Evolutionary conservation across 2,797 vertebrate genomes (phyloP).

Genomic region (Cirrhinus mrigala): DNA sequence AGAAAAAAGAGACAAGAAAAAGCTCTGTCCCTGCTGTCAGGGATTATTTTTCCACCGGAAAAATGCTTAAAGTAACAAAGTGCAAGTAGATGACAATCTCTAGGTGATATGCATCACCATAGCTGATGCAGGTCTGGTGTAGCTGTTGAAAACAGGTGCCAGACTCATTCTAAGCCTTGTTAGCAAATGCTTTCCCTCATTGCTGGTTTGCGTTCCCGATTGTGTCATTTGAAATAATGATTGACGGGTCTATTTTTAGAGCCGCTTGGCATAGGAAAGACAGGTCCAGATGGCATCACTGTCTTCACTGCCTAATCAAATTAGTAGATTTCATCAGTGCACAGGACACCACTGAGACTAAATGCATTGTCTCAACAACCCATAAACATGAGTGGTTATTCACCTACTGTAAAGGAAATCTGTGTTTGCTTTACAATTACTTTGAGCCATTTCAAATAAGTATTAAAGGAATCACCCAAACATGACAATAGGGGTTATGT

Average conservation of each 20-base stretch:
- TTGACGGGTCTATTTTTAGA: constrained; percentile 61
- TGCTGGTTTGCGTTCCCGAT: constrained; percentile 39
- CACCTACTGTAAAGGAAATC: constrained; percentile 22
- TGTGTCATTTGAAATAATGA: constrained; percentile 58
- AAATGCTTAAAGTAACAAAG: neutral
- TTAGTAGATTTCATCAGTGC: constrained; percentile 58
- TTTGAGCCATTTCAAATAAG: neutral
- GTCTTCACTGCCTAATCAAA: constrained; percentile 59
- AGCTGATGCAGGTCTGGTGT: constrained; percentile 28
- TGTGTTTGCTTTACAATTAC: neutral
- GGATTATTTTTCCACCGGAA: neutral
- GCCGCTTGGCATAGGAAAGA: constrained; percentile 41
- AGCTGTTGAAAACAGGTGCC: constrained; percentile 53
- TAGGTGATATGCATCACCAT: neutral
- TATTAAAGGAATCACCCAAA: neutral
- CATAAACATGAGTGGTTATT: constrained; percentile 52
- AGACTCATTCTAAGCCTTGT: constrained; percentile 59
- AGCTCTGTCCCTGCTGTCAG: too few species aligned
- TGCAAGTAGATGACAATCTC: neutral
- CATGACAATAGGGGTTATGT: neutral
- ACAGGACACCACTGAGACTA: constrained; percentile 34
- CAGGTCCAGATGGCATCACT: constrained; percentile 60
- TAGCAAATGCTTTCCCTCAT: constrained; percentile 51
- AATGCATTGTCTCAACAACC: constrained; percentile 40
- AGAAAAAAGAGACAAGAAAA: too few species aligned